Conservation (phyloP, 2,113 vertebrate genomes). For the Proteles cristata region DNA sequence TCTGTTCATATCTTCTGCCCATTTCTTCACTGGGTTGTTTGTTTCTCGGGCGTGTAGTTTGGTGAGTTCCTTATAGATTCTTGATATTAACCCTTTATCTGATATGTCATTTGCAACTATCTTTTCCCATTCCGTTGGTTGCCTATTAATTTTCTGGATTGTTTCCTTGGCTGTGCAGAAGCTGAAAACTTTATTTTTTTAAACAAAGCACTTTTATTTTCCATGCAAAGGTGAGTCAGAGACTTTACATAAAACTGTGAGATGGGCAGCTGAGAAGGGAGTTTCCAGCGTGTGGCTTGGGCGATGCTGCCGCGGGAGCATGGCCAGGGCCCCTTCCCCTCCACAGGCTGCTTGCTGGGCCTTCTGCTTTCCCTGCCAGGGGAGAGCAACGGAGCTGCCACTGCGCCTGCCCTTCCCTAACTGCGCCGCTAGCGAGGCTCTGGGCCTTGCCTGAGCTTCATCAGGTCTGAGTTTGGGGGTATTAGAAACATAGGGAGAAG, state of each 20-base stretch:
- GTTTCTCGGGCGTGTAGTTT: too few species aligned
- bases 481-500: not conserved
- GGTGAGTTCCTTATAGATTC: too few species aligned
- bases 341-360: not conserved
- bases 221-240: constrained; percentile 75
- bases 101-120: too few species aligned
- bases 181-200: not conserved
- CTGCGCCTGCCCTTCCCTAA: not conserved
- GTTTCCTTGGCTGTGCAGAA: too few species aligned
- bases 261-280: not conserved
- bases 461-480: not conserved
- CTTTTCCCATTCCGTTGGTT: too few species aligned
- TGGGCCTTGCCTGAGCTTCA: not conserved
- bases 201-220: constrained; percentile 75
- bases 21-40: too few species aligned
- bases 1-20: too few species aligned
- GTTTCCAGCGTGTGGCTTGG: too few species aligned
- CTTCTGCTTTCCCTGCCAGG: not conserved
- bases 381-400: not conserved
- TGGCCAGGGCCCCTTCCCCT: not conserved
- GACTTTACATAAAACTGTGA: constrained; percentile 64
- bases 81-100: too few species aligned
- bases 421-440: not conserved
- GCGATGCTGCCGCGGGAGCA: not conserved
- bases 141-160: too few species aligned